Evolutionary conservation across 2,113 vertebrate species (phyloP).

Genomic region (Australoheros scitulus): DNA sequence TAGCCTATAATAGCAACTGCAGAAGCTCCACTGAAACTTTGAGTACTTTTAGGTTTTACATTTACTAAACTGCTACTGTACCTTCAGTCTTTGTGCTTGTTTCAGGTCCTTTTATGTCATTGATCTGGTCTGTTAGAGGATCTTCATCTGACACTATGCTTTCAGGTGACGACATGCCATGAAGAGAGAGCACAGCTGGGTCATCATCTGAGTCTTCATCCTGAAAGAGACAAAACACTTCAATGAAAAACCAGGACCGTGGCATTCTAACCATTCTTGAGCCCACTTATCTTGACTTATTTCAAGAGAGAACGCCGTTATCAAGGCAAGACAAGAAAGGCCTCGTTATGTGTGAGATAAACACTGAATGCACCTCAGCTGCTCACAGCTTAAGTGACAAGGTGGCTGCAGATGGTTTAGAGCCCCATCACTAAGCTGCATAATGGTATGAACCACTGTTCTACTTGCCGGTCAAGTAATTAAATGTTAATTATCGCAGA

Average conservation of each 20-base stretch:
- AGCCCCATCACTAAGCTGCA: constrained; percentile 27
- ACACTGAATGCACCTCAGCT: background rate
- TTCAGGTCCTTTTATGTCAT: constrained; percentile 6
- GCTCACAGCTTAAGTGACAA: background rate
- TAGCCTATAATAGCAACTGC: background rate
- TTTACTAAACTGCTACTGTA: constrained; percentile 13
- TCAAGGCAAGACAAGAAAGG: background rate
- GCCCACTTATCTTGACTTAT: background rate
- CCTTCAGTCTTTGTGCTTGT: constrained; percentile 47
- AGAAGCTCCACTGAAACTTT: background rate
- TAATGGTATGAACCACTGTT: background rate
- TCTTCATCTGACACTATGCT: constrained; percentile 24
- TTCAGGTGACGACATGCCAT: constrained; percentile 3
- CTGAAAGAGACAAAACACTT: constrained; percentile 26
- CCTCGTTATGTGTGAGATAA: background rate
- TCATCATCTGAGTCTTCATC: constrained; percentile 10
- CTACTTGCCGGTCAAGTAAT: constrained; percentile 16
- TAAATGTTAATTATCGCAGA: constrained; percentile 23
- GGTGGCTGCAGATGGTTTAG: constrained; percentile 35
- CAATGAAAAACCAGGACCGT: background rate
- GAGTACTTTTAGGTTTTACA: background rate
- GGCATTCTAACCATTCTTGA: background rate
- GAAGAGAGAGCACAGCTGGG: background rate
- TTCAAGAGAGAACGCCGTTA: background rate
- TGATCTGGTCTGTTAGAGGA: background rate